Conservation (phyloP, 2,888 invertebrate genomes). For the Rhopalosiphum nymphaeae region DNA sequence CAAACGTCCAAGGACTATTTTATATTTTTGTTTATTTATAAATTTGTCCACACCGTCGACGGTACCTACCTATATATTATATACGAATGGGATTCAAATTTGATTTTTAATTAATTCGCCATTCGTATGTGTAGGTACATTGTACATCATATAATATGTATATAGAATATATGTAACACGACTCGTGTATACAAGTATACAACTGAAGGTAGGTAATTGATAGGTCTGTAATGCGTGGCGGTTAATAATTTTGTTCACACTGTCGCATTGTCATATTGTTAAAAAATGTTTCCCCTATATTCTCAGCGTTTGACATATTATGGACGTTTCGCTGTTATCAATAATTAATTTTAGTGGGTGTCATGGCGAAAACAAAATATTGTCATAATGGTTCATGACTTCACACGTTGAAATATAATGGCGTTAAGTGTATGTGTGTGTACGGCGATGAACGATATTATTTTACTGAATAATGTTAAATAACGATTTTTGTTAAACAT, state of each 20-base stretch:
- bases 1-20: no score
- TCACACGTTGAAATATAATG: slow-evolving; percentile 2
- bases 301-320: background rate
- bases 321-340: slow-evolving; percentile 10
- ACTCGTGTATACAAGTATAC: background rate
- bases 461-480: background rate
- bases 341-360: slow-evolving; percentile 46
- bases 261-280: background rate
- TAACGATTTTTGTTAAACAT: slow-evolving; percentile 1
- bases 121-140: background rate
- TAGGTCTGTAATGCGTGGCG: background rate
- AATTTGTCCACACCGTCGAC: background rate
- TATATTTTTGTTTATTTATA: background rate
- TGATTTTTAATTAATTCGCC: background rate
- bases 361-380: slow-evolving; percentile 22
- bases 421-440: background rate
- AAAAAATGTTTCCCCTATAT: background rate
- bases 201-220: slow-evolving; percentile 13
- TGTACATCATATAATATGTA: background rate
- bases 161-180: background rate
- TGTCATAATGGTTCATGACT: background rate
- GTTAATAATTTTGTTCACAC: slow-evolving; percentile 16
- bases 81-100: background rate
- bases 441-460: background rate
- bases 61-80: no score